Conservation (phyloP, 2,888 invertebrate species). For the Andrena dorsata region DNA sequence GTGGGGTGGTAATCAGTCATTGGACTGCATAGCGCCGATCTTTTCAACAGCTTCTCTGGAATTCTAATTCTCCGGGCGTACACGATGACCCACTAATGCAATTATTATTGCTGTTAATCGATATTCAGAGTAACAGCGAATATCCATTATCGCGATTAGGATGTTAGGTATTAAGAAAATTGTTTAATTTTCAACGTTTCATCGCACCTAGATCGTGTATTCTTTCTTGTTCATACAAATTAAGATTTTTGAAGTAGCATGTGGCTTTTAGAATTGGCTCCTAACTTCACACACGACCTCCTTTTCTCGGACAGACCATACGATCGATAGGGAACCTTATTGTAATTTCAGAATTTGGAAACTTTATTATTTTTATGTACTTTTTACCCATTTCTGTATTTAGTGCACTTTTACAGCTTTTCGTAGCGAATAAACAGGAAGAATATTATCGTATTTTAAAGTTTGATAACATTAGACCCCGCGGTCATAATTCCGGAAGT, state of each 20-base stretch:
- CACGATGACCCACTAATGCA: neutral
- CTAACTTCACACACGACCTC: neutral
- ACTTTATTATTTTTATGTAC: conserved; percentile 6
- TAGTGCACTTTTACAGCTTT: conserved; percentile 4
- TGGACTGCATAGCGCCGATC: neutral
- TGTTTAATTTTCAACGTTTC: too few relatives aligned
- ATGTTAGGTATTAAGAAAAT: neutral
- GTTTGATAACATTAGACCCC: conserved; percentile 76
- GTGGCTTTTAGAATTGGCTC: neutral
- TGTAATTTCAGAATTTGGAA: neutral
- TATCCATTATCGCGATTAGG: neutral
- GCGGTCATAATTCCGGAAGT: conserved; percentile 61
- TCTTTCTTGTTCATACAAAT: neutral
- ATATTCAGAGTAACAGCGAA: neutral
- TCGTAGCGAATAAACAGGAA: neutral
- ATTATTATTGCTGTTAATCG: conserved; percentile 1
- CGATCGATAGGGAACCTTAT: conserved; percentile 8
- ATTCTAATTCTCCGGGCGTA: neutral
- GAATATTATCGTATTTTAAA: conserved; percentile 56
- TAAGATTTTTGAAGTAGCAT: neutral
- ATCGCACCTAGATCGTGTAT: too few relatives aligned
- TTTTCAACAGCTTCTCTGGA: conserved; percentile 2
- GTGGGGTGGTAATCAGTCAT: conserved; percentile 70
- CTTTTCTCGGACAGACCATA: conserved; percentile 23
- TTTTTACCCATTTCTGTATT: neutral